Evolutionary conservation across 1,140 invertebrate genomes (phyloP).

Genomic region (Campoletis sonorensis): DNA sequence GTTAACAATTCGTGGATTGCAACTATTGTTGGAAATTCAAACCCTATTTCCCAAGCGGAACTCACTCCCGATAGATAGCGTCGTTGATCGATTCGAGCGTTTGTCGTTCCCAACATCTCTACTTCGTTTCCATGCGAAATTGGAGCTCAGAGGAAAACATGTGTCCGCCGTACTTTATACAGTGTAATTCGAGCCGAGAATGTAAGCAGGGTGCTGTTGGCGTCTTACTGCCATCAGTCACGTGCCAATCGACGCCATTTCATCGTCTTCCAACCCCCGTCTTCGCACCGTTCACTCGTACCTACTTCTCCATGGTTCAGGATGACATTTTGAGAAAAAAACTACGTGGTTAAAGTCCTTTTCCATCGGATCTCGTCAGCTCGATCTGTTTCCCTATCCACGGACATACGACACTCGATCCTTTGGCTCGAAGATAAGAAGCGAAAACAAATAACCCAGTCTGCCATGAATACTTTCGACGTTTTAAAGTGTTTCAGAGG

Average conservation of each 20-base stretch:
- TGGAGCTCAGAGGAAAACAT: constrained; percentile 1
- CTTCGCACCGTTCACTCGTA: constrained; percentile 31
- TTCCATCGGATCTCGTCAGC: not conserved
- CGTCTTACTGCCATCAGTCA: constrained; percentile 26
- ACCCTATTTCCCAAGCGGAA: not conserved
- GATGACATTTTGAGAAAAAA: constrained; percentile 46
- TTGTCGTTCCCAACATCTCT: constrained; percentile 45
- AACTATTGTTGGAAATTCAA: not conserved
- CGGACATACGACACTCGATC: not conserved
- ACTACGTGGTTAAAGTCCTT: constrained; percentile 50
- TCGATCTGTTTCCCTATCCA: not conserved
- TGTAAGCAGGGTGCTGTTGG: constrained; percentile 21
- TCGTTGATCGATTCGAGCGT: constrained; percentile 55
- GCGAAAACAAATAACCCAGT: constrained; percentile 31
- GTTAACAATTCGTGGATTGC: no score
- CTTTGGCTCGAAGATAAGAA: constrained; percentile 30
- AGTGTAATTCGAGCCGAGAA: not conserved
- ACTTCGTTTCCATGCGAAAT: constrained; percentile 17
- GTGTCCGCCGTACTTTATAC: constrained; percentile 42
- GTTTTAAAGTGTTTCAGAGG: constrained; percentile 30
- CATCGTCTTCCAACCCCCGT: constrained; percentile 31
- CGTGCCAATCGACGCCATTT: constrained; percentile 42
- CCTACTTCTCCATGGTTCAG: constrained; percentile 23
- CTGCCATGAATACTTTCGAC: constrained; percentile 36
- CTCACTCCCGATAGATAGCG: constrained; percentile 26